phyloP scores from a whole-genome alignment of 2,888 invertebrate genomes.

The Lacanobia wlatinum region DNA sequence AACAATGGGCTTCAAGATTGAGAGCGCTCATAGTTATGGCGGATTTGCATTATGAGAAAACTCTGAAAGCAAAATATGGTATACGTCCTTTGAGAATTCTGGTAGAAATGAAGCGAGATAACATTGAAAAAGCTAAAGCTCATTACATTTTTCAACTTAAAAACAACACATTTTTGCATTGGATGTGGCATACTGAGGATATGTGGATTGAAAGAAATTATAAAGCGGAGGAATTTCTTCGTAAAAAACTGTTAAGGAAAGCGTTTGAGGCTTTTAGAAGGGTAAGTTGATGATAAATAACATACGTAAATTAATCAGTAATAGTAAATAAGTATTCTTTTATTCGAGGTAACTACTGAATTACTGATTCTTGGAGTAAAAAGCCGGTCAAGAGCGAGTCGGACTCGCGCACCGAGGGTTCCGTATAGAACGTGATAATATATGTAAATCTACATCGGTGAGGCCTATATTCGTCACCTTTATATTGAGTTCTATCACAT shows the following conservation, averaged over 20 bases:
- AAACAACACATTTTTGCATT: slow-evolving; percentile 87
- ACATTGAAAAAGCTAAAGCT: slow-evolving; percentile 85
- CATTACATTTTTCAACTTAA: slow-evolving; percentile 86
- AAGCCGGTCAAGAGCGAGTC: too few relatives aligned
- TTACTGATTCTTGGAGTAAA: too few relatives aligned
- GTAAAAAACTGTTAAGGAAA: slow-evolving; percentile 85
- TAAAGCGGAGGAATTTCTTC: slow-evolving; percentile 90
- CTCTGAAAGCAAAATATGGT: slow-evolving; percentile 82
- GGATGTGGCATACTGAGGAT: slow-evolving; percentile 89
- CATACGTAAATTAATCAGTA: too few relatives aligned
- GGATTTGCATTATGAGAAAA: slow-evolving; percentile 87
- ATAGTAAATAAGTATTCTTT: too few relatives aligned
- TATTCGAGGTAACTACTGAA: too few relatives aligned
- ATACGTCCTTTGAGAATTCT: slow-evolving; percentile 80
- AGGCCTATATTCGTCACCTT: too few relatives aligned
- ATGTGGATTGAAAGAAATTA: slow-evolving; percentile 88
- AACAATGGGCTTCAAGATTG: slow-evolving; percentile 87
- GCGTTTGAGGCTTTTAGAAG: slow-evolving; percentile 86
- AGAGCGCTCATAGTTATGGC: slow-evolving; percentile 88
- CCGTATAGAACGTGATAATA: too few relatives aligned
- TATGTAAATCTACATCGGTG: too few relatives aligned
- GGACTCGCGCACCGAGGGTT: too few relatives aligned
- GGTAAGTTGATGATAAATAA: slow-evolving; percentile 70
- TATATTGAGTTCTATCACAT: too few relatives aligned
- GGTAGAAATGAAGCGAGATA: slow-evolving; percentile 80